These are phyloP conservation scores for Bradypodion ventrale DNA, from an alignment of 2,797 vertebrate genomes.

Conservation along the genomic window DNA sequence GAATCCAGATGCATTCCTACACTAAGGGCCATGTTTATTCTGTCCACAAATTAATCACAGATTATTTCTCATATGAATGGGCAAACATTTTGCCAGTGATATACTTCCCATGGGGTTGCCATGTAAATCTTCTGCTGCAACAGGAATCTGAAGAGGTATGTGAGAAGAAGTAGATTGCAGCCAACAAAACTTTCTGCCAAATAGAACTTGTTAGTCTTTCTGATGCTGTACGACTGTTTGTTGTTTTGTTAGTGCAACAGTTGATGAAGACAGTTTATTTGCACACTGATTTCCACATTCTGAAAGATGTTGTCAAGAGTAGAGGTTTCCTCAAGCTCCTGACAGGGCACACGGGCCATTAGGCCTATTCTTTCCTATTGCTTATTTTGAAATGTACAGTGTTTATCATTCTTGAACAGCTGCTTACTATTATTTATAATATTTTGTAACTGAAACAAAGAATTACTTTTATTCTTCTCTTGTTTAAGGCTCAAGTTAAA, in stretches of 20 bases:
- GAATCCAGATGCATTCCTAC: too few species aligned
- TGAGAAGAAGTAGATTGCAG: too few species aligned
- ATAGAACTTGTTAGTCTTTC: too few species aligned
- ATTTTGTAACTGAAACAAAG: conserved; percentile 20
- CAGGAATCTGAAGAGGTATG: too few species aligned
- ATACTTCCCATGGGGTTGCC: too few species aligned
- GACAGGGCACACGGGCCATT: background rate
- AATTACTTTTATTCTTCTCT: conserved; percentile 62
- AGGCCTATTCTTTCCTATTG: background rate
- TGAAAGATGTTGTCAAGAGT: background rate
- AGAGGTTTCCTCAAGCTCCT: background rate
- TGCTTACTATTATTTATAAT: conserved; percentile 9
- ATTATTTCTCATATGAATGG: background rate
- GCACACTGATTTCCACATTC: background rate
- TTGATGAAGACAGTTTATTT: background rate
- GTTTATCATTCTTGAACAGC: background rate
- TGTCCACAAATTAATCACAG: background rate
- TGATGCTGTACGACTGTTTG: too few species aligned
- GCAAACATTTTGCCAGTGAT: background rate
- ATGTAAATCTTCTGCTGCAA: too few species aligned
- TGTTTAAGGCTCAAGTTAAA: conserved; percentile 82
- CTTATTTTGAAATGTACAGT: background rate
- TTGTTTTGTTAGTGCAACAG: background rate
- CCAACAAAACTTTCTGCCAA: too few species aligned
- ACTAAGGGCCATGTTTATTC: background rate